Conservation (phyloP, 2,888 invertebrate species). For the Agapetus fuscipes region DNA sequence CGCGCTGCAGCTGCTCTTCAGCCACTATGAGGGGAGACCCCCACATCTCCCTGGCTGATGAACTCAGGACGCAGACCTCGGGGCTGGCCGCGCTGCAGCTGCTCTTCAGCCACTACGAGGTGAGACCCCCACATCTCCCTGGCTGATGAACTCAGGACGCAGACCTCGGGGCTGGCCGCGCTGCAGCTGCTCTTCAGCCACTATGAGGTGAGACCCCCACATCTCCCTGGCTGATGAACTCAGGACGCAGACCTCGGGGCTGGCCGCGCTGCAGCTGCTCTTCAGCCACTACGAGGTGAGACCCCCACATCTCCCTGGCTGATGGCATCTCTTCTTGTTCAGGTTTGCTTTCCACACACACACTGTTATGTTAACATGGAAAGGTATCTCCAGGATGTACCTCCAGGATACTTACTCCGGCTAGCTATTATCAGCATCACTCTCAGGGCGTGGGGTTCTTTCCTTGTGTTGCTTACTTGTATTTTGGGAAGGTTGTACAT, state of each 20-base stretch:
- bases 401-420: too few relatives aligned
- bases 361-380: too few relatives aligned
- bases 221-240: constrained; percentile 91
- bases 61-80: constrained; percentile 90
- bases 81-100: constrained; percentile 94
- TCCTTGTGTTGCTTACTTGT: too few relatives aligned
- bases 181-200: constrained; percentile 95
- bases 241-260: constrained; percentile 89
- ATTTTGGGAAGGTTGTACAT: too few relatives aligned
- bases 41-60: constrained; percentile 89
- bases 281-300: constrained; percentile 98
- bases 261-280: constrained; percentile 89
- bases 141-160: constrained; percentile 86
- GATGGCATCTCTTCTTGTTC: too few relatives aligned
- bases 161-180: constrained; percentile 92
- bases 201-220: constrained; percentile 89
- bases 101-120: constrained; percentile 97
- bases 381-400: too few relatives aligned
- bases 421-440: too few relatives aligned
- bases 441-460: too few relatives aligned
- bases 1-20: constrained; percentile 89
- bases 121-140: constrained; percentile 78
- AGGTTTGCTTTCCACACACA: too few relatives aligned
- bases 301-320: too few relatives aligned
- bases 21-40: constrained; percentile 92